Percentiles rank a stretch among this genome's conserved stretches.
Evolutionary conservation across 64 coral and sea anemone species (phyloP).

Genomic region (Stichodactyla helianthus): DNA sequence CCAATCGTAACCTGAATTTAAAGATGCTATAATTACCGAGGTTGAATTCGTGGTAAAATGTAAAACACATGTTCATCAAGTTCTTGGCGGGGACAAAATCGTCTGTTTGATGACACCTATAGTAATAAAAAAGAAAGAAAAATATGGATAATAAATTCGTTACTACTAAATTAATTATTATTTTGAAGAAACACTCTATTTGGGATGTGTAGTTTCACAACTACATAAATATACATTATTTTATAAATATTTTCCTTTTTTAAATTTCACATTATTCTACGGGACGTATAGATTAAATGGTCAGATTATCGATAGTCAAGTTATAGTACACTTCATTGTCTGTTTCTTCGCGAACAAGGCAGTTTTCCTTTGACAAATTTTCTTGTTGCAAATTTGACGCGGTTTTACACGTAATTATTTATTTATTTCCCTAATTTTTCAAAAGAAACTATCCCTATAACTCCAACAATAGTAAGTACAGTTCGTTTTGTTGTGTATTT

Average conservation of each 20-base stretch:
- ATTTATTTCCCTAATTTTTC: too few species aligned
- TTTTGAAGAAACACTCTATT: too few species aligned
- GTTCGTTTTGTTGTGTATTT: background rate
- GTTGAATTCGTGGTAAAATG: constrained; percentile 68
- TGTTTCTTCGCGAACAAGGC: background rate
- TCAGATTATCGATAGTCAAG: background rate
- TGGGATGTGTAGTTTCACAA: too few species aligned
- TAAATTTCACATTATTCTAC: too few species aligned
- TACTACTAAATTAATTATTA: too few species aligned
- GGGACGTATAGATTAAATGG: background rate
- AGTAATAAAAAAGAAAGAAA: background rate
- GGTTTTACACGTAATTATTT: too few species aligned
- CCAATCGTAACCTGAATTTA: background rate
- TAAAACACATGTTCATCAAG: constrained; percentile 96
- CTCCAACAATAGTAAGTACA: background rate
- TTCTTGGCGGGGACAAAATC: constrained; percentile 89
- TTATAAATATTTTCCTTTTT: too few species aligned
- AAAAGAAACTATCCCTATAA: too few species aligned
- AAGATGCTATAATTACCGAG: constrained; percentile 13
- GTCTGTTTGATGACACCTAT: constrained; percentile 82
- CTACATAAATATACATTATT: too few species aligned
- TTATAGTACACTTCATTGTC: background rate
- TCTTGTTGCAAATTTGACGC: too few species aligned
- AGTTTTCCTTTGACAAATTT: too few species aligned
- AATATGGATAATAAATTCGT: background rate